Conservation (phyloP, 1,140 invertebrate species). For the Carposina sasakii region DNA sequence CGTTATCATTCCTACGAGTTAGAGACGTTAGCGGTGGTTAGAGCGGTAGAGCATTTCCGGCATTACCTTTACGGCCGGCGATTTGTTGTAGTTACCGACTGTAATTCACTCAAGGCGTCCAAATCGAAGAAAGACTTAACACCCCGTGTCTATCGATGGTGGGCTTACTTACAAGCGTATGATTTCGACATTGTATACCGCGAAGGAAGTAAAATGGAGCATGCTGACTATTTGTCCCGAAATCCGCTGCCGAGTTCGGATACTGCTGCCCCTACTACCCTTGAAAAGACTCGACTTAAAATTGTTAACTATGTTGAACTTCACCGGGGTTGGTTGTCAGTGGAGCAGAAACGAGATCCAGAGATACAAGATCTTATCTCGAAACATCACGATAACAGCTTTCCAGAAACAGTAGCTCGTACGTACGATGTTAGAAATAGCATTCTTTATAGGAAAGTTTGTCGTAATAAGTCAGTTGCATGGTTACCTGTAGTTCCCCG, state of each 20-base stretch:
- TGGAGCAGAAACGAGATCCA: background rate
- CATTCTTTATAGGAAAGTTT: background rate
- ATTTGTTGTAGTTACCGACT: background rate
- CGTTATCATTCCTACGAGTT: background rate
- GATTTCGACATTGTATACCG: conserved; percentile 1
- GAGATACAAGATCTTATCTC: background rate
- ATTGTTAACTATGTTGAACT: background rate
- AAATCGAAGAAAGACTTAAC: background rate
- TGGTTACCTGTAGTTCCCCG: background rate
- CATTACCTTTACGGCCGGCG: background rate
- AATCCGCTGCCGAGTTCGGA: background rate
- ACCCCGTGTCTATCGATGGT: background rate
- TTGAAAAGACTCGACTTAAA: background rate
- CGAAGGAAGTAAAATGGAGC: background rate
- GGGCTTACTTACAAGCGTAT: background rate
- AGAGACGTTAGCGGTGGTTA: background rate
- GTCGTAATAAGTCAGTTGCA: background rate
- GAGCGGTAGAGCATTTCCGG: background rate
- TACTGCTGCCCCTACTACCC: background rate
- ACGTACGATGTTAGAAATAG: background rate
- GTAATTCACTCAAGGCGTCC: background rate
- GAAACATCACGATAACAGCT: background rate
- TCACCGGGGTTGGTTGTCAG: background rate
- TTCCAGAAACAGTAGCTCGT: background rate
- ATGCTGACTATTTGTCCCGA: background rate